Evolutionary conservation across 1,140 invertebrate genomes (phyloP).

Genomic region (Eriosoma lanigerum): DNA sequence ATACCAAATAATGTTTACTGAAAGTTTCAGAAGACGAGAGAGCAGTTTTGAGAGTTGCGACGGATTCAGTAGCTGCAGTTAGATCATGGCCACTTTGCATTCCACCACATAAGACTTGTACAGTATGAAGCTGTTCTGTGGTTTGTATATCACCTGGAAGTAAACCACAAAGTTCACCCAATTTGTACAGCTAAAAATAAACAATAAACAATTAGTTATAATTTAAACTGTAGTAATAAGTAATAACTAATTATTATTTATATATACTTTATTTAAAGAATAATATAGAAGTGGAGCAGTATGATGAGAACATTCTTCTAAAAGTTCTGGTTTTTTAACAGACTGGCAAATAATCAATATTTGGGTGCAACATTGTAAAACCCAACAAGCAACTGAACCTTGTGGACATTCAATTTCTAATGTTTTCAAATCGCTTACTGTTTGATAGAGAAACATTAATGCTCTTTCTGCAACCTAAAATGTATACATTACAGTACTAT

Average conservation of each 20-base stretch:
- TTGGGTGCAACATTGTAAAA: slow-evolving; percentile 88
- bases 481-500: slow-evolving; percentile 7
- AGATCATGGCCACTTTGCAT: slow-evolving; percentile 72
- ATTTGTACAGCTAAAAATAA: slow-evolving; percentile 71
- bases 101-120: slow-evolving; percentile 85
- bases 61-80: slow-evolving; percentile 66
- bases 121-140: slow-evolving; percentile 84
- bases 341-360: slow-evolving; percentile 77
- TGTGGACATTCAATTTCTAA: slow-evolving; percentile 75
- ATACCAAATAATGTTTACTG: slow-evolving; percentile 82
- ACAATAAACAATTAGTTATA: not conserved
- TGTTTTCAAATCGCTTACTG: slow-evolving; percentile 76
- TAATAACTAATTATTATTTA: slow-evolving; percentile 24
- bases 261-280: slow-evolving; percentile 82
- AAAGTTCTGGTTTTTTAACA: slow-evolving; percentile 67
- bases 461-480: slow-evolving; percentile 79
- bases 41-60: slow-evolving; percentile 85
- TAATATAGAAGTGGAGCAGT: slow-evolving; percentile 90
- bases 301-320: slow-evolving; percentile 79
- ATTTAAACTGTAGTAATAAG: not conserved
- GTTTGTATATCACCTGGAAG: slow-evolving; percentile 81
- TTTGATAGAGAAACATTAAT: slow-evolving; percentile 83
- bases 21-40: slow-evolving; percentile 87
- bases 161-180: slow-evolving; percentile 89
- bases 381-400: slow-evolving; percentile 89